phyloP scores from a whole-genome alignment of 2,888 invertebrate species.

The Acrocyrtus sp. region DNA sequence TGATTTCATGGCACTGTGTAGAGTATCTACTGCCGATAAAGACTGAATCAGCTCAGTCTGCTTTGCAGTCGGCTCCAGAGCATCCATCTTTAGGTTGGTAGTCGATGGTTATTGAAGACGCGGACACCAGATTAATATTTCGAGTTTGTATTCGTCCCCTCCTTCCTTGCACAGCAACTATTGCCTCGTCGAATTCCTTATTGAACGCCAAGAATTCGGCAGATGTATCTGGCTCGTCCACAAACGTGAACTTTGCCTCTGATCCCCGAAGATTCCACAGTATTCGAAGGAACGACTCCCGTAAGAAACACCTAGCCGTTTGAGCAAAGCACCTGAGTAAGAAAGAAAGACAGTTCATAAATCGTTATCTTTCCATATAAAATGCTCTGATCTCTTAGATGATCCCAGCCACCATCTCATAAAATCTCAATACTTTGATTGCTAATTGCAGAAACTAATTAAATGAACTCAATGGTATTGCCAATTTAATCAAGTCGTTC shows the following conservation, averaged over 20 bases:
- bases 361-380: no score
- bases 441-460: no score
- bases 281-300: constrained; percentile 42
- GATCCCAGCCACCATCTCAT: no score
- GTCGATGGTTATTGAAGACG: constrained; percentile 19
- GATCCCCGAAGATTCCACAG: constrained; percentile 26
- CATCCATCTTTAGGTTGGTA: constrained; percentile 44
- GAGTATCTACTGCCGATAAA: constrained; percentile 76
- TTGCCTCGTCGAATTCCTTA: constrained; percentile 36
- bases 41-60: constrained; percentile 60
- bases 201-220: constrained; percentile 31
- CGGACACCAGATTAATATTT: constrained; percentile 11
- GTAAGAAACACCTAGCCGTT: constrained; percentile 32
- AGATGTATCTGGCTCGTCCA: constrained; percentile 14
- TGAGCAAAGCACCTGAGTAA: constrained; percentile 25
- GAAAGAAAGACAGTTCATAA: background rate
- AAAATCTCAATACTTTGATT: no score
- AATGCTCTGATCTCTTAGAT: no score
- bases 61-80: constrained; percentile 57
- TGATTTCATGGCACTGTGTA: constrained; percentile 81
- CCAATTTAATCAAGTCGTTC: no score
- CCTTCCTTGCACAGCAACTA: background rate
- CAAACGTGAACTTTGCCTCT: constrained; percentile 10
- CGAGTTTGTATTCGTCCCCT: background rate
- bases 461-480: no score